A percentile compares a stretch with the other conserved stretches of the same genome.
Evolutionary conservation across 2,797 vertebrate genomes (phyloP).

Genomic region (Oreonectes daqikongensis): DNA sequence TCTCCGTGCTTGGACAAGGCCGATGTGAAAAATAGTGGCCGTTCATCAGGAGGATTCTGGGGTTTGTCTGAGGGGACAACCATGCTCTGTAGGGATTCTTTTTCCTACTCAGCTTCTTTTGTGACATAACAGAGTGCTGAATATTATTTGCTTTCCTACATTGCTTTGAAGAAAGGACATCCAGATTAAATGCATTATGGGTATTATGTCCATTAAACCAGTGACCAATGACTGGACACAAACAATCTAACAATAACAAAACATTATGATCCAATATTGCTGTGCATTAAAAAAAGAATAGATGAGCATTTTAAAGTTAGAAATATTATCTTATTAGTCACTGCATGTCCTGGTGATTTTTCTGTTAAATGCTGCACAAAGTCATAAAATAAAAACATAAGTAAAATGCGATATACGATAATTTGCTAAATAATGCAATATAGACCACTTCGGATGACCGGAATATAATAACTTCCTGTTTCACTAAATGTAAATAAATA

Average conservation of each 20-base stretch:
- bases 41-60: conserved; percentile 31
- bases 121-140: neutral
- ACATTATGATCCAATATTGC: neutral
- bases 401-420: too few relatives aligned
- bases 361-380: neutral
- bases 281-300: neutral
- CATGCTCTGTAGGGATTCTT: conserved; percentile 2
- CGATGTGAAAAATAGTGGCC: conserved; percentile 47
- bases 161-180: neutral
- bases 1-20: conserved; percentile 38
- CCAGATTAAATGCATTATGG: neutral
- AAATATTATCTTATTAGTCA: neutral
- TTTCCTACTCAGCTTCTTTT: neutral
- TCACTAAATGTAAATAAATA: too few relatives aligned
- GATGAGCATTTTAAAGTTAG: neutral
- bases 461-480: too few relatives aligned
- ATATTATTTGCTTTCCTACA: neutral
- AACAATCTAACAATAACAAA: neutral
- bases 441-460: too few relatives aligned
- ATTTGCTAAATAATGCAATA: too few relatives aligned
- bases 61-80: conserved; percentile 33
- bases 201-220: neutral
- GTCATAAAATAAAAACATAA: too few relatives aligned
- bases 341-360: neutral
- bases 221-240: neutral